Percentiles rank a stretch among this genome's conserved stretches.
Conservation (phyloP, 2,113 vertebrate species). For the Halichoerus grypus region DNA sequence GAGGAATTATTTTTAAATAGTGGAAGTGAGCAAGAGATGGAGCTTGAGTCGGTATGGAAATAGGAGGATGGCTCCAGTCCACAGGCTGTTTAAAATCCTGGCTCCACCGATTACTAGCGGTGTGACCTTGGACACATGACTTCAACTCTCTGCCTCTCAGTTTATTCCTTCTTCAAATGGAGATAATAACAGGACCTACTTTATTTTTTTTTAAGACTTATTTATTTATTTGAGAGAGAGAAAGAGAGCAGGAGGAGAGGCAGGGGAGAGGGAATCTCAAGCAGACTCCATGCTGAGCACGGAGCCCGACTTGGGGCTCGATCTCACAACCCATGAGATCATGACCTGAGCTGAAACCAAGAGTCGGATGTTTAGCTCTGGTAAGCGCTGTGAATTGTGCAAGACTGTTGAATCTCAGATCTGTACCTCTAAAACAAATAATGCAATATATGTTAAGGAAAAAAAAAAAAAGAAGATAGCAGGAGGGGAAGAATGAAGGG, state of each 20-base stretch:
- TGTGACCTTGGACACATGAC: not conserved
- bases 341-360: not conserved
- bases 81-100: not conserved
- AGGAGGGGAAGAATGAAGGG: too few relatives aligned
- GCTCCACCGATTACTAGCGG: not conserved
- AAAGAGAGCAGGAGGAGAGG: not conserved
- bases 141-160: not conserved
- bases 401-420: too few relatives aligned
- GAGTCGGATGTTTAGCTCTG: not conserved
- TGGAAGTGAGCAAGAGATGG: not conserved
- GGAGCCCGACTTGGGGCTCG: not conserved
- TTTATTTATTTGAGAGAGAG: not conserved
- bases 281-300: not conserved
- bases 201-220: not conserved
- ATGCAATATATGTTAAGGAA: too few relatives aligned
- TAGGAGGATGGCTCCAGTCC: not conserved
- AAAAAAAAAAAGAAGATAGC: too few relatives aligned
- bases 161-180: not conserved
- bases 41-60: not conserved
- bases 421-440: too few relatives aligned
- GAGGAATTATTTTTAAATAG: conserved; percentile 50
- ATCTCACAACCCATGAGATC: not conserved
- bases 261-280: not conserved
- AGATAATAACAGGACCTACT: not conserved
- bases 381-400: too few relatives aligned